phyloP scores from a whole-genome alignment of 1,140 invertebrate species.

The Reticulitermes speratus region DNA sequence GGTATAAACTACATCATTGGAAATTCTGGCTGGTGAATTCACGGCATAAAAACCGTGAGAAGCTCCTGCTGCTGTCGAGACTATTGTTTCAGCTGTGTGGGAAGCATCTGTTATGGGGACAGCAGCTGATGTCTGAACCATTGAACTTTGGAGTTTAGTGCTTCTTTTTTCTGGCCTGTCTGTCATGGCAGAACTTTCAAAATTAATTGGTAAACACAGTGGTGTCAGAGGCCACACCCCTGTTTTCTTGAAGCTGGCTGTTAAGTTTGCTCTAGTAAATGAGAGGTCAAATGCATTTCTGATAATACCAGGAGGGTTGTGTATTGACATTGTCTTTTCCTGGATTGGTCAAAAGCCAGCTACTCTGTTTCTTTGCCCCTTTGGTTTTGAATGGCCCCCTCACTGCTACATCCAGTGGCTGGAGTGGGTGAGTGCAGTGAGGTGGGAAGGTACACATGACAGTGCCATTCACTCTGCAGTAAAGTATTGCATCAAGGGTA shows the following conservation, averaged over 20 bases:
- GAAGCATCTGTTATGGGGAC: too few relatives aligned
- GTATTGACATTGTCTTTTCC: constrained; percentile 34
- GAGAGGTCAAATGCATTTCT: neutral
- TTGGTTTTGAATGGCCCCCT: constrained; percentile 41
- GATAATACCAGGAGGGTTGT: neutral
- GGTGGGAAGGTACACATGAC: constrained; percentile 42
- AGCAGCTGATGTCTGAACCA: too few relatives aligned
- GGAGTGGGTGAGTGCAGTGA: constrained; percentile 41
- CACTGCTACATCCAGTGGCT: constrained; percentile 44
- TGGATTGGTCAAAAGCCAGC: constrained; percentile 36
- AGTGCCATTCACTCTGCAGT: constrained; percentile 39
- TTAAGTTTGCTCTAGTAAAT: neutral
- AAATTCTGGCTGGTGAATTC: too few relatives aligned
- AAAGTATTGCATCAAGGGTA: constrained; percentile 38
- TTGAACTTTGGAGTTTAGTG: too few relatives aligned
- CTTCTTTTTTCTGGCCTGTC: too few relatives aligned
- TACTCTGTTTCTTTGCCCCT: constrained; percentile 38
- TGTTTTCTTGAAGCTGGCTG: neutral
- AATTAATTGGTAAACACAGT: too few relatives aligned
- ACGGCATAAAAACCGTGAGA: too few relatives aligned
- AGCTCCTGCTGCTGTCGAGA: too few relatives aligned
- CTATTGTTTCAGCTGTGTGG: too few relatives aligned
- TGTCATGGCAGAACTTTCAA: too few relatives aligned
- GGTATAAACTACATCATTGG: too few relatives aligned
- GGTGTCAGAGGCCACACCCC: neutral